Percentiles rank a stretch among this genome's conserved stretches.
phyloP scores from a whole-genome alignment of 2,888 invertebrate species.

The Brassicogethes aeneus region DNA sequence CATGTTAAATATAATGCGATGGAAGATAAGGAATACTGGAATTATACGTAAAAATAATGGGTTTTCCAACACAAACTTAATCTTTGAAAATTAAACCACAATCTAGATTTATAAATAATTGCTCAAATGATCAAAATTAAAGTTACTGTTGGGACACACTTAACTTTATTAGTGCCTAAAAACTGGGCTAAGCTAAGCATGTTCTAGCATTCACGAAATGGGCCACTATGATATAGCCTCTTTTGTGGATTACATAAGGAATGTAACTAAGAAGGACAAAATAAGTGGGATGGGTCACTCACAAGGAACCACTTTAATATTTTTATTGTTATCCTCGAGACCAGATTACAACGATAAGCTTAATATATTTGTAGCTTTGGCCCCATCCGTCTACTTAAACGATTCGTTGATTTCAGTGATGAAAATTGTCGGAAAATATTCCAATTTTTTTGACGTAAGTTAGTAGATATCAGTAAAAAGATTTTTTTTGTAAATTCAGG shows the following conservation, averaged over 20 bases:
- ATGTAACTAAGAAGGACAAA: background rate
- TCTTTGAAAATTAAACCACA: too few species aligned
- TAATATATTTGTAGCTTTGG: conserved; percentile 1
- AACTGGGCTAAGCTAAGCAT: background rate
- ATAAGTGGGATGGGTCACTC: conserved; percentile 4
- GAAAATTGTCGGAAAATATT: too few species aligned
- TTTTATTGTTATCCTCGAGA: background rate
- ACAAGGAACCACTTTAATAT: background rate
- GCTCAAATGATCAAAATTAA: too few species aligned
- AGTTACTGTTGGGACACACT: too few species aligned
- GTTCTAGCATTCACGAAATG: background rate
- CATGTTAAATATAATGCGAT: background rate
- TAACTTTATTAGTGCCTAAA: background rate
- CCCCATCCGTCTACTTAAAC: background rate
- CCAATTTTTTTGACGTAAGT: too few species aligned
- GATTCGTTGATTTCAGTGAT: too few species aligned
- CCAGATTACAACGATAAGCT: conserved; percentile 4
- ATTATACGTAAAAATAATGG: background rate
- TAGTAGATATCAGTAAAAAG: too few species aligned
- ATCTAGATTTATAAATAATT: too few species aligned
- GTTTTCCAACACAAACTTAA: too few species aligned
- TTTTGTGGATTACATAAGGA: background rate
- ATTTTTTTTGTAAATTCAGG: too few species aligned
- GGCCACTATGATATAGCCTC: conserved; percentile 4
- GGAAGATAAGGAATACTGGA: background rate